Base-by-base conservation (phyloP, 2,113 vertebrate species). In the Colossoma macropomum region DNA sequence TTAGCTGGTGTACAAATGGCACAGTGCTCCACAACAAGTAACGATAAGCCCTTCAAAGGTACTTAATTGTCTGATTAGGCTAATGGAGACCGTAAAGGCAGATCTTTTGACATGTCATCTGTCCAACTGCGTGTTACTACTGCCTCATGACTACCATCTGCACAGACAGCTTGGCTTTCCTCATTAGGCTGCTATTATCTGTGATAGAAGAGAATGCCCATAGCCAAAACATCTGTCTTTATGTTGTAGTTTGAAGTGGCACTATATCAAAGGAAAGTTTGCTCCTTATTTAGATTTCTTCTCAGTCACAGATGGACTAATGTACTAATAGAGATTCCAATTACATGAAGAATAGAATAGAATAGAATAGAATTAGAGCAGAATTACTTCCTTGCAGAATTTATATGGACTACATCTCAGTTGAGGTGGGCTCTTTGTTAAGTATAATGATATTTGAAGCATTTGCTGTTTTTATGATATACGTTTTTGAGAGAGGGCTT, bases 161-260 rank as follows among this genome's bases (percentile, higher is more conserved):
- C 75, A 92, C 85, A 90, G 87, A 86, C 88, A 88, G 91, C 88
- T 90, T 91, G 88, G 87, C 83, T 86, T 90, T 86, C 82, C 85
- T 91, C 90, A 89, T 92, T 90, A 92, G 86, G 87, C 90, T 85
- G 83, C 87, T 84, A 85, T 86, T 84, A 90, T 87, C 79, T 89
- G 77, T 83, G 75, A 82, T 32, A 80, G 90, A 86, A 54, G 83
- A 84, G 75, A 19, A 68, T 85, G 86, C 75, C 84, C 86, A 83
- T 59, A 82, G 77, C 69, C 75, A 84, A 86, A 84, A 86, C 84
- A 85, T 85, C 79, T 89, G 87, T 85, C 84, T 81, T 73, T 84
- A 75, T 79, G 28, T 27, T 68, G 52, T 77, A 75, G 63, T 79
- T 83, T 60, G n/a, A 23, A 54, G 38, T 50, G 38, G 63, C 65